Conservation (phyloP, 2,113 vertebrate genomes). For the Cyprinodon brontotheroides region DNA sequence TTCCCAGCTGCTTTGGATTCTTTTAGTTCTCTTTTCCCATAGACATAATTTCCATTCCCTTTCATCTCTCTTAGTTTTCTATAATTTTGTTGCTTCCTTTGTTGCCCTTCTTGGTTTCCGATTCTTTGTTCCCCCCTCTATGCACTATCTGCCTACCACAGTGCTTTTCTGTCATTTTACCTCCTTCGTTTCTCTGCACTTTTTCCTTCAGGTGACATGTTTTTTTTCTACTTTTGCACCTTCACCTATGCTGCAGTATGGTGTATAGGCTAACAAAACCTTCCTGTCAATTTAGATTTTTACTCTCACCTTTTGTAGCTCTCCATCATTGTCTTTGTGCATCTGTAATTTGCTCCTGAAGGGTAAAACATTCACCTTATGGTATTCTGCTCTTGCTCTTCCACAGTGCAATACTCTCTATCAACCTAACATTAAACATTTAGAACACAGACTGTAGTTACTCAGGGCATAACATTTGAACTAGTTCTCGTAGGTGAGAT, state of each 20-base stretch:
- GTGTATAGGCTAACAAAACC: slow-evolving; percentile 59
- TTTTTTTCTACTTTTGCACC: slow-evolving; percentile 38
- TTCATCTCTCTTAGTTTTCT: slow-evolving; percentile 17
- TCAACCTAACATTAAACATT: slow-evolving; percentile 69
- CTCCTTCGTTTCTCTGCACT: slow-evolving; percentile 16
- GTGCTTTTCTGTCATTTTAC: slow-evolving; percentile 28
- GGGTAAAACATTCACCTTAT: slow-evolving; percentile 51
- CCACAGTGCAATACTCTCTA: slow-evolving; percentile 45
- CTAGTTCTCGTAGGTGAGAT: slow-evolving; percentile 9
- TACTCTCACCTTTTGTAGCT: slow-evolving; percentile 62
- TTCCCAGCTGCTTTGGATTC: background rate
- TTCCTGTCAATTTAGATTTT: slow-evolving; percentile 64
- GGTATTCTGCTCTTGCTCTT: slow-evolving; percentile 31
- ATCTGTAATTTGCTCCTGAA: slow-evolving; percentile 64
- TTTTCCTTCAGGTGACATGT: slow-evolving; percentile 19
- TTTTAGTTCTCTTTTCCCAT: slow-evolving; percentile 4
- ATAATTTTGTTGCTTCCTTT: slow-evolving; percentile 13
- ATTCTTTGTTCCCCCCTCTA: background rate
- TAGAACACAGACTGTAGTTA: slow-evolving; percentile 50
- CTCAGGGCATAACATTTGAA: slow-evolving; percentile 49
- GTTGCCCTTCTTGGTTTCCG: slow-evolving; percentile 14
- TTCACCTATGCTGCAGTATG: slow-evolving; percentile 38
- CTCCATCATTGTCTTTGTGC: slow-evolving; percentile 52
- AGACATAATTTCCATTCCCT: slow-evolving; percentile 15
- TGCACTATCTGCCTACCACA: slow-evolving; percentile 11